Percentiles rank a stretch among this genome's conserved stretches.
These are phyloP conservation scores for Drosophila obscura DNA, from an alignment of 1,140 invertebrate genomes.

Conservation along the genomic window DNA sequence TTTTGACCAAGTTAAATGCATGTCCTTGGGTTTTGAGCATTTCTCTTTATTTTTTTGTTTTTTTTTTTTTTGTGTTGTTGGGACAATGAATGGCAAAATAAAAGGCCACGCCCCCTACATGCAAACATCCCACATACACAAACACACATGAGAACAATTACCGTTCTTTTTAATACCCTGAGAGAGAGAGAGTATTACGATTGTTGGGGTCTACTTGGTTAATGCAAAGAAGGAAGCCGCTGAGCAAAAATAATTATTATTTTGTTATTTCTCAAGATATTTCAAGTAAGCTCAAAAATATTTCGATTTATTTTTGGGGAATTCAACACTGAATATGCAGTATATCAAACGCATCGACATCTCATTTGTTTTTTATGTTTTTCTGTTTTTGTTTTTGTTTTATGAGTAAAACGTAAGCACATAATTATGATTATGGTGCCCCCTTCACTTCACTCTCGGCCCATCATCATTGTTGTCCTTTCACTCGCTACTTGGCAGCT, in stretches of 20 bases:
- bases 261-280: no score
- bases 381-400: background rate
- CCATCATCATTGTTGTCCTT: constrained; percentile 49
- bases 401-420: constrained; percentile 51
- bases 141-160: constrained; percentile 61
- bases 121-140: constrained; percentile 10
- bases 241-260: no score
- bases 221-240: no score
- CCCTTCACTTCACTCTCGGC: constrained; percentile 8
- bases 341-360: no score
- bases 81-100: constrained; percentile 71
- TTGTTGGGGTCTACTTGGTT: no score
- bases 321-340: no score
- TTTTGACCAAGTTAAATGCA: constrained; percentile 68
- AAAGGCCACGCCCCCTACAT: constrained; percentile 42
- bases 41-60: background rate
- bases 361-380: background rate
- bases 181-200: no score
- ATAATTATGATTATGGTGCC: constrained; percentile 73
- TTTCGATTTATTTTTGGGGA: no score
- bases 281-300: no score
- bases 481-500: constrained; percentile 38
- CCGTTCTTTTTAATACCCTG: constrained; percentile 18
- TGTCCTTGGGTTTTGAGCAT: constrained; percentile 46
- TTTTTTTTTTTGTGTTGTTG: constrained; percentile 33